Evolutionary conservation across 2,113 vertebrate genomes (phyloP).

Genomic region (Pogonocichla stellata): DNA sequence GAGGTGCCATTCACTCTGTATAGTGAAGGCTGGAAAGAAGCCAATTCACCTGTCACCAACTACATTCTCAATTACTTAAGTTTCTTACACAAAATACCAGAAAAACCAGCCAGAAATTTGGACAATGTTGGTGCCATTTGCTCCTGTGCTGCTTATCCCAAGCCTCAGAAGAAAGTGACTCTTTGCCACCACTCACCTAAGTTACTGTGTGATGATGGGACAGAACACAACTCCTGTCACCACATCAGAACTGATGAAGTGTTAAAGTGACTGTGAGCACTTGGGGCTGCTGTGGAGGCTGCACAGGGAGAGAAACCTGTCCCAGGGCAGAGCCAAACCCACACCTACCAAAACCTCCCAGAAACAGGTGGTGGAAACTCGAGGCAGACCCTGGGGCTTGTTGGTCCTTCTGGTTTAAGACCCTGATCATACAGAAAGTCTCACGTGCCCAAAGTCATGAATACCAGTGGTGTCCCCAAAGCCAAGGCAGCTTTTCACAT

Average conservation of each 20-base stretch:
- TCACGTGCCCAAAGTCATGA: accelerated
- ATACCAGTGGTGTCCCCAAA: background rate
- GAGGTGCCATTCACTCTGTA: background rate
- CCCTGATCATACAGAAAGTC: background rate
- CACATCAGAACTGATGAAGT: constrained; percentile 47
- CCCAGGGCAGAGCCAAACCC: background rate
- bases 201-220: constrained; percentile 26
- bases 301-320: background rate
- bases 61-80: background rate
- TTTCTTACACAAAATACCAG: background rate
- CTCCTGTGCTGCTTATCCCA: background rate
- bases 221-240: constrained; percentile 48
- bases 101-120: background rate
- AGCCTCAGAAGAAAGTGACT: background rate
- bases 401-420: background rate
- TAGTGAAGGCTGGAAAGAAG: background rate
- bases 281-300: constrained; percentile 21
- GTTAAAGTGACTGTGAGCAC: constrained; percentile 5
- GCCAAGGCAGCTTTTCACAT: background rate
- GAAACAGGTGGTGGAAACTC: background rate
- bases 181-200: background rate
- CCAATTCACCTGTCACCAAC: background rate
- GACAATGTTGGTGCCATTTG: background rate
- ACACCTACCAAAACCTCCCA: background rate
- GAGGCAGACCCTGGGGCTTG: background rate